phyloP scores from a whole-genome alignment of 2,113 vertebrate genomes.

The Nematolebias whitei region DNA sequence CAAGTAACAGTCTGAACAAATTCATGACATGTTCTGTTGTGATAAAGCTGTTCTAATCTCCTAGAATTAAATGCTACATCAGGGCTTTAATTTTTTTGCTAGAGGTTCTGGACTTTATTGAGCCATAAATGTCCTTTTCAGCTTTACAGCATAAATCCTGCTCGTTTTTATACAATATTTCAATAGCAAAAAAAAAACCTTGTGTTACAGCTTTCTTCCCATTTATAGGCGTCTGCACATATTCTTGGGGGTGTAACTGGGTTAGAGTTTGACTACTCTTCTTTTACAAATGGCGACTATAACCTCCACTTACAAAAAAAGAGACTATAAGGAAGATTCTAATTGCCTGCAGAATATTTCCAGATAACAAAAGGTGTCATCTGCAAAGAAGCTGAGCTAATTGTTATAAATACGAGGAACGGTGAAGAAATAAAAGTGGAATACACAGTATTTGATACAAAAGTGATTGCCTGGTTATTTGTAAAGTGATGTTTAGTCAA shows the following conservation, averaged over 20 bases:
- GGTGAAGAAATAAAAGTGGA: slow-evolving; percentile 17
- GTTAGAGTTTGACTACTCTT: neutral
- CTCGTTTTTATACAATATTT: slow-evolving; percentile 16
- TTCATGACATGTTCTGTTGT: slow-evolving; percentile 7
- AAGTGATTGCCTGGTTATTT: too few relatives aligned
- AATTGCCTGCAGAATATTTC: slow-evolving; percentile 16
- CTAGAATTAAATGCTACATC: slow-evolving; percentile 38
- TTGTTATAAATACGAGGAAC: slow-evolving; percentile 39
- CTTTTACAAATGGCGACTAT: neutral
- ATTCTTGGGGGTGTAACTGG: slow-evolving; percentile 11
- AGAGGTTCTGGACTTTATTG: slow-evolving; percentile 33
- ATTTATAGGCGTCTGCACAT: neutral
- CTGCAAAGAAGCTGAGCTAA: slow-evolving; percentile 11
- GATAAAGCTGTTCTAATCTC: slow-evolving; percentile 15
- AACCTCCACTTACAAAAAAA: slow-evolving; percentile 13
- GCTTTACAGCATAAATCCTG: slow-evolving; percentile 10
- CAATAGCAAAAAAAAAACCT: slow-evolving; percentile 6
- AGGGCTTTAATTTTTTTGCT: slow-evolving; percentile 14
- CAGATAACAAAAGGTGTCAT: slow-evolving; percentile 8
- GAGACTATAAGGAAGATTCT: neutral
- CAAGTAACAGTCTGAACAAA: slow-evolving; percentile 5
- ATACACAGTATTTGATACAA: slow-evolving; percentile 30
- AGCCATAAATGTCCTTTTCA: slow-evolving; percentile 3
- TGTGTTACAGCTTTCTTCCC: neutral
- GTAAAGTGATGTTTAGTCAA: too few relatives aligned